phyloP scores from a whole-genome alignment of 2,888 invertebrate species.

The Zaprionus lineosus region DNA sequence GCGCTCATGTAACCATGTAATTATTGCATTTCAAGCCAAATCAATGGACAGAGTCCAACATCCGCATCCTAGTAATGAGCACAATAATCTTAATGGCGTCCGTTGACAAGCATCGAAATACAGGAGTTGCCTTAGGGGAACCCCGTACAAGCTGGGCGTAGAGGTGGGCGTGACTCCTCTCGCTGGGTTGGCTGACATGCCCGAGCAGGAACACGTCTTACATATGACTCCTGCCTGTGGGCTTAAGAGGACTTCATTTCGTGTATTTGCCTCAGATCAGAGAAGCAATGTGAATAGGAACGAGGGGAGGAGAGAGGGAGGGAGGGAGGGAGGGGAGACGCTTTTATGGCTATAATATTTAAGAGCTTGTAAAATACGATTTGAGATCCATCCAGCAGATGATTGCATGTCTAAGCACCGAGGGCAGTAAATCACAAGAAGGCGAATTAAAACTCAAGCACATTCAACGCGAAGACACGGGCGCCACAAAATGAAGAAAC shows the following conservation, averaged over 20 bases:
- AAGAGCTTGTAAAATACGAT: constrained; percentile 23
- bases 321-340: too few relatives aligned
- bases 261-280: too few relatives aligned
- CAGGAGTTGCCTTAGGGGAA: constrained; percentile 3
- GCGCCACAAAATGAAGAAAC: constrained; percentile 42
- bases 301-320: too few relatives aligned
- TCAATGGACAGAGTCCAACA: constrained; percentile 54
- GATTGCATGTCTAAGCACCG: constrained; percentile 26
- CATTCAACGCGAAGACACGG: constrained; percentile 42
- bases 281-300: too few relatives aligned
- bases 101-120: constrained; percentile 14
- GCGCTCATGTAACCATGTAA: constrained; percentile 65
- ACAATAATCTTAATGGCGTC: constrained; percentile 30
- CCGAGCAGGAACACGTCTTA: neutral
- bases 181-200: constrained; percentile 12
- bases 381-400: constrained; percentile 23
- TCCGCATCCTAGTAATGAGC: constrained; percentile 13
- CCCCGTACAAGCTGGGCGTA: constrained; percentile 13
- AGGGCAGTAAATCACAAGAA: constrained; percentile 55
- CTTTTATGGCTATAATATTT: constrained; percentile 11
- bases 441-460: constrained; percentile 65
- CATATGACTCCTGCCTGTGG: too few relatives aligned
- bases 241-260: too few relatives aligned
- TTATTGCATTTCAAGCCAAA: constrained; percentile 66
- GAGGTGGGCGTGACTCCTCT: too few relatives aligned